phyloP scores from a whole-genome alignment of 2,888 invertebrate species.

The Agriopis aurantiaria region DNA sequence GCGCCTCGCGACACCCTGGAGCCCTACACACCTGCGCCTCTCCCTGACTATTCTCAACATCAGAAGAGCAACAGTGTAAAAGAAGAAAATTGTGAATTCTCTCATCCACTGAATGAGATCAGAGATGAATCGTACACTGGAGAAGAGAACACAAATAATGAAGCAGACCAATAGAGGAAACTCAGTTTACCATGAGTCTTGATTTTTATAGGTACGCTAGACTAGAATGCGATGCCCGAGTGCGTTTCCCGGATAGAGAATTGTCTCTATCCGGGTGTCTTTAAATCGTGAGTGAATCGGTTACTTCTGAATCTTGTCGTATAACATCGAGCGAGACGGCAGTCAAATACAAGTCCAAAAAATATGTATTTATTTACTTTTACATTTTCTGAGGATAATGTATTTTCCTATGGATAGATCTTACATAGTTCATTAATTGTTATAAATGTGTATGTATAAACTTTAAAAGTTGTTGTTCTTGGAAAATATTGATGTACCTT shows the following conservation, averaged over 20 bases:
- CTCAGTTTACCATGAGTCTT: background rate
- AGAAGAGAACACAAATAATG: constrained; percentile 41
- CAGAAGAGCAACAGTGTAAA: constrained; percentile 45
- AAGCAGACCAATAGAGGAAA: constrained; percentile 28
- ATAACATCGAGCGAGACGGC: no score
- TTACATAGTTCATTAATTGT: background rate
- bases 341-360: no score
- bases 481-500: no score
- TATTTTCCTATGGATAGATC: background rate
- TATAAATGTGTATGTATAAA: background rate
- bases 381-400: background rate
- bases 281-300: no score
- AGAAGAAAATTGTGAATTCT: constrained; percentile 43
- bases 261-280: no score
- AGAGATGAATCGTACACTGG: constrained; percentile 29
- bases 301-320: no score
- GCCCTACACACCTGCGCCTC: background rate
- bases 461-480: no score
- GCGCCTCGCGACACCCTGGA: constrained; percentile 42
- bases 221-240: no score
- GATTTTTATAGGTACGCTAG: no score
- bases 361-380: background rate
- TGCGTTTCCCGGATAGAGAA: no score
- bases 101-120: constrained; percentile 40
- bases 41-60: constrained; percentile 43